Percentiles rank a stretch among this genome's conserved stretches.
Conservation (phyloP, 1,140 invertebrate genomes). For the Lithobius niger region DNA sequence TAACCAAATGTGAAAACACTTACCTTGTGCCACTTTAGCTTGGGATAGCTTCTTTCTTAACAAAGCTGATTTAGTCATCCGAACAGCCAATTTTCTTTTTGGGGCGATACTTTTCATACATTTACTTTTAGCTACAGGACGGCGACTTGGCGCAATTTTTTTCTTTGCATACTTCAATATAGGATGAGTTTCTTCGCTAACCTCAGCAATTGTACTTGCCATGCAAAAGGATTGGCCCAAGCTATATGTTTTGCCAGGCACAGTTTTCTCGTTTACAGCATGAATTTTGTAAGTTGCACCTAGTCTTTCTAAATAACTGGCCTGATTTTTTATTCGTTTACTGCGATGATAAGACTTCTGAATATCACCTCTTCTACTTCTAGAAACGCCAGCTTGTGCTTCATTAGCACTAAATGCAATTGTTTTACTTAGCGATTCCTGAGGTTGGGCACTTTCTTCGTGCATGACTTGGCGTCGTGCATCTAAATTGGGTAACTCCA, state of each 20-base stretch:
- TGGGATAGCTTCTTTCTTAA: background rate
- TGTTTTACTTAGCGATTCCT: background rate
- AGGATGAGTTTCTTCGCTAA: background rate
- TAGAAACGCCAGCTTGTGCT: background rate
- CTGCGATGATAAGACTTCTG: background rate
- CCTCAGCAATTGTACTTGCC: background rate
- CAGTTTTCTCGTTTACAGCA: background rate
- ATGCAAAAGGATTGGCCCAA: background rate
- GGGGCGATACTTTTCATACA: background rate
- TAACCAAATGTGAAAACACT: no score
- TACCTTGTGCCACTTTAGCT: no score
- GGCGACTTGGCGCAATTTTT: background rate
- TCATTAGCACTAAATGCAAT: background rate
- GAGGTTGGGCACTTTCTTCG: background rate
- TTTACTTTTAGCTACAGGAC: background rate
- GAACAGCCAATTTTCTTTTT: background rate
- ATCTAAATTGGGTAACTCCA: background rate
- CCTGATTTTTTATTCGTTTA: background rate
- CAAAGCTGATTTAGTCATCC: background rate
- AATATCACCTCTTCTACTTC: background rate
- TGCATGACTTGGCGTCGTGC: background rate
- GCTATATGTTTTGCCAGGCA: background rate
- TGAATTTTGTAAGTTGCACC: background rate
- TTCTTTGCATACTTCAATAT: background rate
- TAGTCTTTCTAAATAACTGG: background rate